phyloP scores from a whole-genome alignment of 92 coral and sea anemone genomes.

The Actinostola sp. region DNA sequence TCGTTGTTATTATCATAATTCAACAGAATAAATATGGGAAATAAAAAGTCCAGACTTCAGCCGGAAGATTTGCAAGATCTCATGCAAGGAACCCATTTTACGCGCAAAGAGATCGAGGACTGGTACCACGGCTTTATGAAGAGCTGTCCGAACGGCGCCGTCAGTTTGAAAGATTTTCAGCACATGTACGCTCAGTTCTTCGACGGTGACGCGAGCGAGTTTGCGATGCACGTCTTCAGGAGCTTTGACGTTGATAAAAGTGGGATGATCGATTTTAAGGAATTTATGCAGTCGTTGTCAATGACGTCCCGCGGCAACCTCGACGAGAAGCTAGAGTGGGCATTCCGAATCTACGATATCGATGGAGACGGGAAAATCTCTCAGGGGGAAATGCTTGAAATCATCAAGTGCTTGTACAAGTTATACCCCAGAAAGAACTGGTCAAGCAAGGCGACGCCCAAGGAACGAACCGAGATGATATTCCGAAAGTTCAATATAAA shows the following conservation, averaged over 20 bases:
- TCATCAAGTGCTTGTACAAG: conserved; percentile 75
- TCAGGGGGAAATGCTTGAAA: conserved; percentile 81
- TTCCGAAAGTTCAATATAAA: conserved; percentile 81
- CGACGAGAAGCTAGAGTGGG: conserved; percentile 97
- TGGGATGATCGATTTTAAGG: conserved; percentile 91
- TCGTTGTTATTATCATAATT: not conserved
- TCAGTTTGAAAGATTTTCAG: conserved; percentile 75
- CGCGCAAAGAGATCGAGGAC: conserved; percentile 79
- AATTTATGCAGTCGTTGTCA: conserved; percentile 87
- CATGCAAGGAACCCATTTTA: conserved; percentile 76
- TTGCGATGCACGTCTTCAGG: conserved; percentile 91
- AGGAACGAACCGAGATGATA: conserved; percentile 79
- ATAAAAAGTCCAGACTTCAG: conserved; percentile 76
- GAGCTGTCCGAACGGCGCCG: conserved; percentile 84
- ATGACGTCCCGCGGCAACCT: conserved; percentile 89
- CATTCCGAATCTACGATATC: conserved; percentile 88
- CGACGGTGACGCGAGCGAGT: conserved; percentile 89
- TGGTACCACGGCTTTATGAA: conserved; percentile 96
- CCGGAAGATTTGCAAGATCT: conserved; percentile 77
- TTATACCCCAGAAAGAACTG: conserved; percentile 65
- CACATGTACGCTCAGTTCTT: conserved; percentile 88
- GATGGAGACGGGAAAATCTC: conserved; percentile 90
- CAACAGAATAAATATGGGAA: conserved; percentile 68
- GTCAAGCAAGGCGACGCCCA: conserved; percentile 60
- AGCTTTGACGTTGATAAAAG: conserved; percentile 87